Evolutionary conservation across 2,797 vertebrate species (phyloP), one percentile per base, ranked within the genome.

Genomic region (Sitta carolinensis): DNA sequence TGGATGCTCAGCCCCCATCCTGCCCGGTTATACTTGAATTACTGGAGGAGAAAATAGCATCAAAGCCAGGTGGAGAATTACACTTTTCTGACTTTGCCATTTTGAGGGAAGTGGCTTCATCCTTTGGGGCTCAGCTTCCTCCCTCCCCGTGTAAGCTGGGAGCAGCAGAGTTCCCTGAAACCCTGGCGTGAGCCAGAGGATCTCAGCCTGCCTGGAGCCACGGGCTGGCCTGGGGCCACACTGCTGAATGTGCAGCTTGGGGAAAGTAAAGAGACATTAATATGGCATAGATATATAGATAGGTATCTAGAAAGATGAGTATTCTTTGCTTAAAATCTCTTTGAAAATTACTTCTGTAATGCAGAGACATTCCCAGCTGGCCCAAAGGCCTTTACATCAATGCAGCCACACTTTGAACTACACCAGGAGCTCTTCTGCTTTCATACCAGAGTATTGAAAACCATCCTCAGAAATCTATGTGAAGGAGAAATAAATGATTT

Each of bases 151-250:
- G 74, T 30, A 54, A 75, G 16, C 66, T 73, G 52, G 55, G 90
- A 84, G 81, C 11, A 52, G 67, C 47, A 40, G 63, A 32, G 55
- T 16, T 79, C 69, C 2, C 0, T 48, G 74, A 36, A 73, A 76
- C 48, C 30, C 19, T 17, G 22, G 16, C 32, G 50, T 47, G 55
- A 94, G 74, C 69, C 90, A 81, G 64, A 81, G 68, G 5, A 5
- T 29, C 84, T 62, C 86, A 84, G 90, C 89, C 90, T 75, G 54
- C 73, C 93, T 69, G 81, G 77, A 92, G 70, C 81, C 70, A 10
- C 0, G 5, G 0, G 25, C 90, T 91, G 86, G 77, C 64, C 68
- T 7, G 25, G 40, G 84, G 62, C 89, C 62, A 34, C 8, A 1
- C 77, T 72, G 74, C 54, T 3, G 3, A 47, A 18, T 21, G 4